phyloP scores from a whole-genome alignment of 2,888 invertebrate species.

The Adineta ricciae region DNA sequence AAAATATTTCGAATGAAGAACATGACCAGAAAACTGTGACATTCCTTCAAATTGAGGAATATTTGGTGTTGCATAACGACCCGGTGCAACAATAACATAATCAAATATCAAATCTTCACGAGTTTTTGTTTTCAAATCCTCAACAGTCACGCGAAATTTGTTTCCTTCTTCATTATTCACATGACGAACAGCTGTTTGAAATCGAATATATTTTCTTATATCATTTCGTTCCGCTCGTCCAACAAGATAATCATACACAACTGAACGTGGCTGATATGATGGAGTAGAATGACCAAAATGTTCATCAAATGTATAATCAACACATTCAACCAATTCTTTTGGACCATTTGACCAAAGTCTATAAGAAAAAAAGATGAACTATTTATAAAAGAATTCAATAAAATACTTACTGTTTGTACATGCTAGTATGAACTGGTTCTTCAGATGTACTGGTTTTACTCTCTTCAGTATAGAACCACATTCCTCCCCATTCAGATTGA shows the following conservation, averaged over 20 bases:
- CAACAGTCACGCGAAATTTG: background rate
- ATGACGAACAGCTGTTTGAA: background rate
- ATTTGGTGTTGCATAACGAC: background rate
- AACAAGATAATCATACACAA: constrained; percentile 20
- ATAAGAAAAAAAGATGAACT: no score
- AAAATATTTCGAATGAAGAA: constrained; percentile 25
- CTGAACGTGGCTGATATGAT: constrained; percentile 28
- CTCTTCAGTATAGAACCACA: constrained; percentile 33
- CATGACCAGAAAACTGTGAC: background rate
- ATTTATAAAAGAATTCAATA: no score
- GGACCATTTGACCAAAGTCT: constrained; percentile 30
- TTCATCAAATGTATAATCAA: constrained; percentile 32
- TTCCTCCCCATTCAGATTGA: constrained; percentile 30
- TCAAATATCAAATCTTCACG: background rate
- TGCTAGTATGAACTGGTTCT: constrained; percentile 21
- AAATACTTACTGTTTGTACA: background rate
- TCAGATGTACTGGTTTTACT: constrained; percentile 26
- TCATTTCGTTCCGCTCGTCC: background rate
- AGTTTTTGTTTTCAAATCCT: background rate
- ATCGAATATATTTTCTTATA: background rate
- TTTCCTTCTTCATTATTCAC: background rate
- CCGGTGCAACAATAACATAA: constrained; percentile 25
- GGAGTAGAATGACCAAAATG: constrained; percentile 29
- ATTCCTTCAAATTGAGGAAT: background rate
- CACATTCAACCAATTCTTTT: constrained; percentile 34